phyloP scores from a whole-genome alignment of 2,113 vertebrate species.

The Channa argus region DNA sequence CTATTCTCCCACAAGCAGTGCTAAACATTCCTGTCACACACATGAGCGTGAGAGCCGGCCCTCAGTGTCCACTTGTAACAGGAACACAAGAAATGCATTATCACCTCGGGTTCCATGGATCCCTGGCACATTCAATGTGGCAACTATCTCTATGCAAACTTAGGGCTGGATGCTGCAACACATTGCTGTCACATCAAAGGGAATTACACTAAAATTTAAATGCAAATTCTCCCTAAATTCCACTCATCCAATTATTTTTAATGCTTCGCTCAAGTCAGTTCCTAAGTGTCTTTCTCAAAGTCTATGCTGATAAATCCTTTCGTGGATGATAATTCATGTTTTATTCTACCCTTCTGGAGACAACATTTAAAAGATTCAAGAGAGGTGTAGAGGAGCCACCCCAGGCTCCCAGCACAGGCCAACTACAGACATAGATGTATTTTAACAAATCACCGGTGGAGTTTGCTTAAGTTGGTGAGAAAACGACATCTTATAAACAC shows the following conservation, averaged over 20 bases:
- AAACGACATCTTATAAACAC: conserved; percentile 49
- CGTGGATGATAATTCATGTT: conserved; percentile 59
- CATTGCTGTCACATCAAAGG: conserved; percentile 51
- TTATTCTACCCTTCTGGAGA: conserved; percentile 57
- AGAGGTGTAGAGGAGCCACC: conserved; percentile 42
- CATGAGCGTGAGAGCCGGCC: conserved; percentile 46
- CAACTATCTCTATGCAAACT: conserved; percentile 50
- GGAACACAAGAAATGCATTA: conserved; percentile 81
- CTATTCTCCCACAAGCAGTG: conserved; percentile 29
- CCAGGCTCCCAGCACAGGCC: conserved; percentile 36
- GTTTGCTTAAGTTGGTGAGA: conserved; percentile 42
- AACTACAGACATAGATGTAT: conserved; percentile 25
- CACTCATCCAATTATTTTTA: conserved; percentile 66
- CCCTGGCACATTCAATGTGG: conserved; percentile 28
- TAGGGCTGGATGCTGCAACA: conserved; percentile 19
- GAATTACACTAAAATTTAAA: conserved; percentile 55
- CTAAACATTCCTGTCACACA: conserved; percentile 71
- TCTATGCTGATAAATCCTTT: conserved; percentile 42
- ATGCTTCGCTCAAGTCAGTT: conserved; percentile 41
- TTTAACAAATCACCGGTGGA: conserved; percentile 50
- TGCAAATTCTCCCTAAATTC: conserved; percentile 55
- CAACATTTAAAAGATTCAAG: conserved; percentile 66
- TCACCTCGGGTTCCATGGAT: conserved; percentile 53
- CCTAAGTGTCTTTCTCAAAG: conserved; percentile 28
- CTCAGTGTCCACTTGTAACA: conserved; percentile 67